Conservation (phyloP, 2,797 vertebrate species). For the Valencia hispanica region DNA sequence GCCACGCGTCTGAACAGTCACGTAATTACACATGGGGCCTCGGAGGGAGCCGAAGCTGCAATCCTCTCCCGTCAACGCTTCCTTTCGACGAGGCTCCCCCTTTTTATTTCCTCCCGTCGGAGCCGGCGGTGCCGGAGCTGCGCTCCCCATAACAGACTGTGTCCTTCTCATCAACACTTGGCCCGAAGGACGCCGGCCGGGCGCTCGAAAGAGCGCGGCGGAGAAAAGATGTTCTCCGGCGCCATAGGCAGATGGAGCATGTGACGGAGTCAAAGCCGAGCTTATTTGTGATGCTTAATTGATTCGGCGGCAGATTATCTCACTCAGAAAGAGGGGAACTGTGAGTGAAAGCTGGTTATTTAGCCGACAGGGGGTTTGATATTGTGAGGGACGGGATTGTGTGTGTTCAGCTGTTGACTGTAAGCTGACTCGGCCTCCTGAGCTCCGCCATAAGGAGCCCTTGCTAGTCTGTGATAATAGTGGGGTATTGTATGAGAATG, state of each 20-base stretch:
- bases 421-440: constrained; percentile 65
- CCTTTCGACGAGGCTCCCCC: constrained; percentile 25
- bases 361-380: constrained; percentile 60
- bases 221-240: constrained; percentile 26
- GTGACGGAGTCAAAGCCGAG: constrained; percentile 57
- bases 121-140: constrained; percentile 48
- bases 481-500: constrained; percentile 63
- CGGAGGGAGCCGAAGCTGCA: constrained; percentile 47
- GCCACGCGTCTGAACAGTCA: constrained; percentile 41
- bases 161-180: constrained; percentile 65
- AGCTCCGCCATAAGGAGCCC: constrained; percentile 71
- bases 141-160: constrained; percentile 64
- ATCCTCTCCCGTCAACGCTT: constrained; percentile 50
- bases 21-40: constrained; percentile 23
- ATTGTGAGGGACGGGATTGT: constrained; percentile 51
- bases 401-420: constrained; percentile 60
- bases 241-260: constrained; percentile 50
- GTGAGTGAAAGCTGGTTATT: constrained; percentile 52
- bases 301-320: constrained; percentile 63
- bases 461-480: constrained; percentile 65
- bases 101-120: constrained; percentile 42
- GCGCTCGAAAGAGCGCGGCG: constrained; percentile 7
- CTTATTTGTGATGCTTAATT: constrained; percentile 72
- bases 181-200: constrained; percentile 50
- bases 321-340: constrained; percentile 35